These are phyloP conservation scores for Corythoichthys intestinalis DNA, from an alignment of 2,113 vertebrate genomes.

Conservation along the genomic window DNA sequence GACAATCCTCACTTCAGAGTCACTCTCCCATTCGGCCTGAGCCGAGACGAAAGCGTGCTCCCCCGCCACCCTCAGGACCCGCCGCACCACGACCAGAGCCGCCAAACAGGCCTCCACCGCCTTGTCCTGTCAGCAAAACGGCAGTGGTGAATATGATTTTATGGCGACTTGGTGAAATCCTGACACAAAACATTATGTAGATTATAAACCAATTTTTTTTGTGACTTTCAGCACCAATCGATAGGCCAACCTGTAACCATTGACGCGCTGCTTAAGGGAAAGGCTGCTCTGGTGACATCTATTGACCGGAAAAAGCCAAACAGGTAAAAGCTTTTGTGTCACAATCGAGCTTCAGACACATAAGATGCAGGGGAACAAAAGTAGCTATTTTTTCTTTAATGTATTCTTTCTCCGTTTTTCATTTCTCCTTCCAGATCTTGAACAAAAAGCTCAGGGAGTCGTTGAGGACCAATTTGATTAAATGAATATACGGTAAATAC, in stretches of 20 bases:
- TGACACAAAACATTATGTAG: neutral
- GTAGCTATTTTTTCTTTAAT: neutral
- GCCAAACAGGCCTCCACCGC: constrained; percentile 71
- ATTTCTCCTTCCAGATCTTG: constrained; percentile 40
- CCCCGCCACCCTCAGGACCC: constrained; percentile 22
- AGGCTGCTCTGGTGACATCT: constrained; percentile 58
- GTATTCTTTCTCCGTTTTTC: neutral
- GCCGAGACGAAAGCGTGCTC: constrained; percentile 18
- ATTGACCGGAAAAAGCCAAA: constrained; percentile 58
- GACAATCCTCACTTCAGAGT: constrained; percentile 18
- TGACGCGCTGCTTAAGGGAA: constrained; percentile 43
- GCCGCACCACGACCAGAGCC: constrained; percentile 58
- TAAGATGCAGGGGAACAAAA: no score
- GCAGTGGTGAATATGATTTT: constrained; percentile 33
- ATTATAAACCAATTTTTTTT: neutral
- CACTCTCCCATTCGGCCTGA: constrained; percentile 14
- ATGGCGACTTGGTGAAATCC: neutral
- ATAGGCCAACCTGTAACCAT: constrained; percentile 27
- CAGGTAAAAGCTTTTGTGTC: constrained; percentile 41
- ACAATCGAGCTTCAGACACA: no score
- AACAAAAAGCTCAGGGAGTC: constrained; percentile 51
- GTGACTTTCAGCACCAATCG: constrained; percentile 9
- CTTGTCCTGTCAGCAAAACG: constrained; percentile 57
- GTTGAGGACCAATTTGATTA: constrained; percentile 15
- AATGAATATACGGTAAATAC: constrained; percentile 1